Evolutionary conservation across 2,888 invertebrate species (phyloP).

Genomic region (Drosophila atripex): DNA sequence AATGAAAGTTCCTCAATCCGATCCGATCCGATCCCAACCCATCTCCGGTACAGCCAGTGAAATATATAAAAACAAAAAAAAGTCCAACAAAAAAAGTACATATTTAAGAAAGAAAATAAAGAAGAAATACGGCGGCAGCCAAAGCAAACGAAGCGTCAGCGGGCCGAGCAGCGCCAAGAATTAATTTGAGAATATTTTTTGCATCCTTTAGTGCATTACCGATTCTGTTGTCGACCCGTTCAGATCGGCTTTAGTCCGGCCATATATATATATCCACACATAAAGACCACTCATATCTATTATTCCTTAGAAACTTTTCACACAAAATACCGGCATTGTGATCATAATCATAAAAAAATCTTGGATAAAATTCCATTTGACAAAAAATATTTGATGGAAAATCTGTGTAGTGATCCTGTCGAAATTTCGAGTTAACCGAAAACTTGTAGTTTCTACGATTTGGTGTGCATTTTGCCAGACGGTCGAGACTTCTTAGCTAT

Average conservation of each 20-base stretch:
- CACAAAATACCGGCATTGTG: constrained; percentile 36
- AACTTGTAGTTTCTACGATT: constrained; percentile 25
- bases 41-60: constrained; percentile 35
- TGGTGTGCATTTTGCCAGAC: constrained; percentile 8
- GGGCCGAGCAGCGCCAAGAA: constrained; percentile 53
- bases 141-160: constrained; percentile 36
- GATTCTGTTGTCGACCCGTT: constrained; percentile 83
- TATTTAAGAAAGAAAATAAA: constrained; percentile 20
- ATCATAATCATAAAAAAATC: constrained; percentile 7
- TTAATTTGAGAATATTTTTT: constrained; percentile 83
- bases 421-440: constrained; percentile 13
- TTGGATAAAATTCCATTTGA: background rate
- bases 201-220: constrained; percentile 84
- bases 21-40: constrained; percentile 23
- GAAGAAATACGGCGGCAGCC: constrained; percentile 8
- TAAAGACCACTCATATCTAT: background rate
- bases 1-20: constrained; percentile 66
- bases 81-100: constrained; percentile 5
- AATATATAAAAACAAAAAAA: constrained; percentile 12
- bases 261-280: constrained; percentile 53
- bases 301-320: constrained; percentile 22
- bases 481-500: constrained; percentile 63
- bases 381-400: constrained; percentile 11
- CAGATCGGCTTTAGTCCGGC: constrained; percentile 76
- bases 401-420: constrained; percentile 38